phyloP scores from a whole-genome alignment of 2,797 vertebrate species.

The Petrocephalus schoutedeni region DNA sequence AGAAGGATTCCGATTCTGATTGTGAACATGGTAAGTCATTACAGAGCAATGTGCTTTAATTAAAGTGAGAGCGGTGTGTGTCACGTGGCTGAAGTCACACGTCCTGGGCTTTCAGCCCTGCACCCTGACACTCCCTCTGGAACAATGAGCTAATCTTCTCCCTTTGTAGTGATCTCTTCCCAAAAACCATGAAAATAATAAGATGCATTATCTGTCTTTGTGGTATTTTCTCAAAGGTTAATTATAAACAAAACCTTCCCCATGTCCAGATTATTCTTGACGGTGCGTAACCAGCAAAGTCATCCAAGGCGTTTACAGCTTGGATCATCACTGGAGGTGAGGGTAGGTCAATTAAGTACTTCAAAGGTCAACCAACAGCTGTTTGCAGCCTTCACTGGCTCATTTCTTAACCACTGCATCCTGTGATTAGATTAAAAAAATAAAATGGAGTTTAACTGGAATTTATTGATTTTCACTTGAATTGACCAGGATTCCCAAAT shows the following conservation, averaged over 20 bases:
- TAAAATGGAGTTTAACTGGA: not conserved
- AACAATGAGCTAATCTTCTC: conserved; percentile 5
- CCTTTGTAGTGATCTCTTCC: not conserved
- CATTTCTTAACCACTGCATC: not conserved
- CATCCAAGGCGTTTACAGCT: not conserved
- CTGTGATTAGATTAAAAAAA: not conserved
- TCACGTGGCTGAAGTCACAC: not conserved
- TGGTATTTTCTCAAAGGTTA: conserved; percentile 10
- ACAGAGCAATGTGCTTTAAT: conserved; percentile 6
- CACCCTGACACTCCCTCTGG: not conserved
- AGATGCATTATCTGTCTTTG: not conserved
- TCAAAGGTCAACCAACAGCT: not conserved
- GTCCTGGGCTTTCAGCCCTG: not conserved
- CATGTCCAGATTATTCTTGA: not conserved
- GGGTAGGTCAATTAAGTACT: not conserved
- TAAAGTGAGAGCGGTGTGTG: not conserved
- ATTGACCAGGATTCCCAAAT: not conserved
- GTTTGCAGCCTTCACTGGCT: not conserved
- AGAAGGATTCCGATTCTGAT: not conserved
- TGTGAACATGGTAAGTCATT: not conserved
- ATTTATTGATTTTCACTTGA: not conserved
- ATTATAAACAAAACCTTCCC: not conserved
- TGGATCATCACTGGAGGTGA: not conserved
- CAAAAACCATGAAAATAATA: conserved; percentile 11
- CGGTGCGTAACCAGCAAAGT: not conserved